These are phyloP conservation scores for Microctonus hyperodae DNA, from an alignment of 2,888 invertebrate genomes.

Conservation along the genomic window DNA sequence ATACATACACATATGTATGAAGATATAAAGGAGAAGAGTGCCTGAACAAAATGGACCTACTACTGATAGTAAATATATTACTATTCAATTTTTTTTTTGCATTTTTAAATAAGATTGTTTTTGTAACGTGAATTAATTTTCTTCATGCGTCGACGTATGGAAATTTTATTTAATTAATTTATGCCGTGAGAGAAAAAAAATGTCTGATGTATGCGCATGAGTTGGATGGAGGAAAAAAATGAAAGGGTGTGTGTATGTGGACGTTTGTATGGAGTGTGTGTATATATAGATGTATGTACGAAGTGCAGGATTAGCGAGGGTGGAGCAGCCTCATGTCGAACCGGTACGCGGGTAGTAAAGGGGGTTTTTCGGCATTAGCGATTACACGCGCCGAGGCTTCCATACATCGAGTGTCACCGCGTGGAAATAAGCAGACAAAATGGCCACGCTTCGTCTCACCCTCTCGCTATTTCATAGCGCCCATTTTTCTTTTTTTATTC, in stretches of 20 bases:
- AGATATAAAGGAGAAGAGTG: not conserved
- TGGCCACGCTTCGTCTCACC: constrained; percentile 58
- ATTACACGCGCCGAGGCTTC: constrained; percentile 59
- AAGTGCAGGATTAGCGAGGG: constrained; percentile 27
- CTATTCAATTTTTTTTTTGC: not conserved
- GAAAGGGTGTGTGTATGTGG: not conserved
- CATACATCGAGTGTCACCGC: constrained; percentile 58
- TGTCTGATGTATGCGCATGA: not conserved
- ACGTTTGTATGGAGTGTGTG: not conserved
- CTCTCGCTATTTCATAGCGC: constrained; percentile 46
- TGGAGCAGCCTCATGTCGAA: constrained; percentile 6
- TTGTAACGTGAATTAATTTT: not conserved
- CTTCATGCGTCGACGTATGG: not conserved
- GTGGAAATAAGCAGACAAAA: constrained; percentile 62
- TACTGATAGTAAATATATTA: not conserved
- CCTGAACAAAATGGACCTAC: not conserved
- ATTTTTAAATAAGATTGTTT: not conserved
- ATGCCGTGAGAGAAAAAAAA: not conserved
- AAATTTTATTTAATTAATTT: not conserved
- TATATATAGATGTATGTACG: constrained; percentile 11
- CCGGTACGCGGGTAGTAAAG: constrained; percentile 37
- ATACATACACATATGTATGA: not conserved
- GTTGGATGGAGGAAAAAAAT: not conserved
- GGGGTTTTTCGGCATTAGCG: constrained; percentile 58
- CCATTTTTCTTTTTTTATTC: constrained; percentile 39